These are phyloP conservation scores for Melinaea menophilus DNA, from an alignment of 2,888 invertebrate genomes.

Conservation along the genomic window DNA sequence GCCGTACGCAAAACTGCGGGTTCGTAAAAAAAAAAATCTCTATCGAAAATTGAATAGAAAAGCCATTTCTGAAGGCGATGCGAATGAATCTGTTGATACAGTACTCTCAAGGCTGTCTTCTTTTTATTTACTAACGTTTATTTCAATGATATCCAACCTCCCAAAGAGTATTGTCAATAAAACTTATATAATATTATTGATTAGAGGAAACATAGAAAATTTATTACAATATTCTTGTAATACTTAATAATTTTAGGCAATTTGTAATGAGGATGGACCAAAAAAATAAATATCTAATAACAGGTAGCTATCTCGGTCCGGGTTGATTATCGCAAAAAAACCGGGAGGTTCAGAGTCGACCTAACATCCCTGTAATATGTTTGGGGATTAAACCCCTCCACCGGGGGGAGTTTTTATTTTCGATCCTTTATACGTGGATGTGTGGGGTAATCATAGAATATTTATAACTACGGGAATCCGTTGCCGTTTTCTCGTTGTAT, in stretches of 20 bases:
- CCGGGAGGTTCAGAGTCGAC: slow-evolving; percentile 53
- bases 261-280: slow-evolving; percentile 7
- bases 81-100: slow-evolving; percentile 65
- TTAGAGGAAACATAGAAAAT: no score
- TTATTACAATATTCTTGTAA: slow-evolving; percentile 37
- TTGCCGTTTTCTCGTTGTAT: slow-evolving; percentile 20
- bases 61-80: slow-evolving; percentile 67
- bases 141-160: no score
- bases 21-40: slow-evolving; percentile 76
- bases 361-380: slow-evolving; percentile 68
- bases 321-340: slow-evolving; percentile 62
- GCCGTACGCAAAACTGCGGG: slow-evolving; percentile 77
- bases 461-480: slow-evolving; percentile 31
- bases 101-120: slow-evolving; percentile 65
- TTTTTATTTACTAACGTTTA: slow-evolving; percentile 51
- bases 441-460: slow-evolving; percentile 41
- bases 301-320: slow-evolving; percentile 26
- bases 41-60: slow-evolving; percentile 79
- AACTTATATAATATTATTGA: no score
- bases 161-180: no score
- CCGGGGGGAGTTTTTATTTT: slow-evolving; percentile 69
- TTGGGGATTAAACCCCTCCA: slow-evolving; percentile 60
- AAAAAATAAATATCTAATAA: slow-evolving; percentile 20
- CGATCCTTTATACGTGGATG: slow-evolving; percentile 62
- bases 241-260: background rate